Conservation (phyloP, 1,140 invertebrate genomes). For the Hesperophylax magnus region DNA sequence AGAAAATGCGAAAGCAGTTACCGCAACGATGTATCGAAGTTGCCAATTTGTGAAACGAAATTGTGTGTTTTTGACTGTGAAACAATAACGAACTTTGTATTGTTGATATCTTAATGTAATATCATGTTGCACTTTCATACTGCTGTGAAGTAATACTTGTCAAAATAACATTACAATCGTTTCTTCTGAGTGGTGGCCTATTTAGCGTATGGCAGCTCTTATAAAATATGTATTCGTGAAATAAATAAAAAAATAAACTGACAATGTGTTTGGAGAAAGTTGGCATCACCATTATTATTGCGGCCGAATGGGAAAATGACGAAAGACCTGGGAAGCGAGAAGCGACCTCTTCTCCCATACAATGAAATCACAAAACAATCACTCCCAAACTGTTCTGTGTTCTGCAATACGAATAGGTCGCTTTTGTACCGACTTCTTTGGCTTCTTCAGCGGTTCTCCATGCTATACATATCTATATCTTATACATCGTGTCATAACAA, state of each 20-base stretch:
- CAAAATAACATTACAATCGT: constrained; percentile 34
- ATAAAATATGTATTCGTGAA: constrained; percentile 27
- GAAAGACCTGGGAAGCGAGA: constrained; percentile 44
- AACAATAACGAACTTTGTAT: neutral
- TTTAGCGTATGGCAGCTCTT: constrained; percentile 24
- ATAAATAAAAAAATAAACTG: constrained; percentile 20
- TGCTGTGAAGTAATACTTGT: constrained; percentile 25
- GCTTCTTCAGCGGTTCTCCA: neutral
- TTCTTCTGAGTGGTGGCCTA: constrained; percentile 19
- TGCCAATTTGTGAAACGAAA: neutral
- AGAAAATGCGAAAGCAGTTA: neutral
- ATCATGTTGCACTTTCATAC: constrained; percentile 28
- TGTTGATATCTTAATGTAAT: constrained; percentile 5
- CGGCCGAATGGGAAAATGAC: constrained; percentile 43
- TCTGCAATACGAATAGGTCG: too few species aligned
- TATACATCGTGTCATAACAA: neutral
- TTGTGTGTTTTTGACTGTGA: neutral
- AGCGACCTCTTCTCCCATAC: constrained; percentile 21
- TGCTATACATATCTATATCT: too few species aligned
- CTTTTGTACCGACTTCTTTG: neutral
- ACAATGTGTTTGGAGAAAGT: constrained; percentile 43
- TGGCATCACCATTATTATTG: constrained; percentile 5
- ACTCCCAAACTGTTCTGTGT: neutral
- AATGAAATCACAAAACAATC: constrained; percentile 14
- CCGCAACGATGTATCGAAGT: neutral